Evolutionary conservation across 2,888 invertebrate genomes (phyloP).

Genomic region (Drosophila dives): DNA sequence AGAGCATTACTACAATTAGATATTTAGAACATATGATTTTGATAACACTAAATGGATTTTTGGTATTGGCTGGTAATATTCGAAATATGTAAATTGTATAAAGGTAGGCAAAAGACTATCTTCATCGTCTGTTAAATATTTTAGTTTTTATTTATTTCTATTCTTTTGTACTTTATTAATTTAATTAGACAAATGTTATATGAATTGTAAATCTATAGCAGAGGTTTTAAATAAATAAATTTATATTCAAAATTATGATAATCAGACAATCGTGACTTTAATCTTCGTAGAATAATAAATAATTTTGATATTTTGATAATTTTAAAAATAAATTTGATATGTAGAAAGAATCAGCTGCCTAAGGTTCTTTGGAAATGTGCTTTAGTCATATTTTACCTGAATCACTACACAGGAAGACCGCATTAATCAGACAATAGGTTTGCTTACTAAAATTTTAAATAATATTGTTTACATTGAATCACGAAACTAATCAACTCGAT

Average conservation of each 20-base stretch:
- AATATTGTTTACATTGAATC: conserved; percentile 24
- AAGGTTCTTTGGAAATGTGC: neutral
- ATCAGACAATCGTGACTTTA: neutral
- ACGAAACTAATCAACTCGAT: conserved; percentile 23
- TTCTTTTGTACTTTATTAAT: neutral
- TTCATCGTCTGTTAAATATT: neutral
- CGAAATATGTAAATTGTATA: neutral
- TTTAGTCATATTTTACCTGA: neutral
- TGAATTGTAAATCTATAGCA: neutral
- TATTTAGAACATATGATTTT: neutral
- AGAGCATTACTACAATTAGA: neutral
- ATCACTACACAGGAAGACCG: neutral
- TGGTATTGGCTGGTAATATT: neutral
- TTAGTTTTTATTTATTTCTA: neutral
- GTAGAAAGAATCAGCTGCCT: neutral
- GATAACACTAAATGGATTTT: neutral
- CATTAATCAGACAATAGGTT: neutral
- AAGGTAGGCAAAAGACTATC: neutral
- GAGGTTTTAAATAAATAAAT: neutral
- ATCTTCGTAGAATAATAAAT: too few relatives aligned
- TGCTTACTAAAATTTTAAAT: neutral
- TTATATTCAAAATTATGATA: neutral
- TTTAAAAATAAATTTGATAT: too few relatives aligned
- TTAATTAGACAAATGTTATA: neutral
- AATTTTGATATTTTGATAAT: too few relatives aligned